Evolutionary conservation across 2,888 invertebrate species (phyloP).

Genomic region (Cotesia congregata): DNA sequence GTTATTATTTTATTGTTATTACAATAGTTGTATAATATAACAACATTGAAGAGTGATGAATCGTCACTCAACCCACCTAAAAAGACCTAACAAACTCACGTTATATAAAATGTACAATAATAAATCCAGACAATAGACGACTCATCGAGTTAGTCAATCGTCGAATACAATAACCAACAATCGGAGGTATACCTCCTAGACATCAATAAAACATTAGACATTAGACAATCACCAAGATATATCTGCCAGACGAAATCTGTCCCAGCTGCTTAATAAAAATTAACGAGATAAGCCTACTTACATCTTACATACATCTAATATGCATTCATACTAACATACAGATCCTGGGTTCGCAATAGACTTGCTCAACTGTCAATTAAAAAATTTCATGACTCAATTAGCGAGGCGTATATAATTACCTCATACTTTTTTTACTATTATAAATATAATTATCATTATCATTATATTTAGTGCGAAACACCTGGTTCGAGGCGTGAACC

Average conservation of each 20-base stretch:
- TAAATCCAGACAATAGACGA: slow-evolving; percentile 11
- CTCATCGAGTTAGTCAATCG: slow-evolving; percentile 19
- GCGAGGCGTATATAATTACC: slow-evolving; percentile 20
- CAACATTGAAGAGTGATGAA: slow-evolving; percentile 1
- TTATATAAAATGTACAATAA: not conserved
- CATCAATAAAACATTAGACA: not conserved
- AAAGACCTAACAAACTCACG: too few relatives aligned
- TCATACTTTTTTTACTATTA: slow-evolving; percentile 1
- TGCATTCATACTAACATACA: not conserved
- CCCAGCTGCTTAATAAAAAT: not conserved
- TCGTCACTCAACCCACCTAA: slow-evolving; percentile 10
- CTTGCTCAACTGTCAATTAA: slow-evolving; percentile 28
- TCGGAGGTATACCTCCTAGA: not conserved
- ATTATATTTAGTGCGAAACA: not conserved
- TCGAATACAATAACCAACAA: not conserved
- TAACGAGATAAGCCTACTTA: not conserved
- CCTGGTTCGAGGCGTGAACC: slow-evolving; percentile 28
- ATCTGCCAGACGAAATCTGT: not conserved
- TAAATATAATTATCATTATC: not conserved
- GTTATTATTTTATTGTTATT: too few relatives aligned
- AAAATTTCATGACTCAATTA: slow-evolving; percentile 26
- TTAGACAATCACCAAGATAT: not conserved
- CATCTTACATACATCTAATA: not conserved
- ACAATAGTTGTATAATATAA: too few relatives aligned
- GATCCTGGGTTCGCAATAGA: not conserved